Evolutionary conservation across 2,113 vertebrate species (phyloP), one percentile per base, ranked within the genome.

Genomic region (Nothobranchius furzeri): DNA sequence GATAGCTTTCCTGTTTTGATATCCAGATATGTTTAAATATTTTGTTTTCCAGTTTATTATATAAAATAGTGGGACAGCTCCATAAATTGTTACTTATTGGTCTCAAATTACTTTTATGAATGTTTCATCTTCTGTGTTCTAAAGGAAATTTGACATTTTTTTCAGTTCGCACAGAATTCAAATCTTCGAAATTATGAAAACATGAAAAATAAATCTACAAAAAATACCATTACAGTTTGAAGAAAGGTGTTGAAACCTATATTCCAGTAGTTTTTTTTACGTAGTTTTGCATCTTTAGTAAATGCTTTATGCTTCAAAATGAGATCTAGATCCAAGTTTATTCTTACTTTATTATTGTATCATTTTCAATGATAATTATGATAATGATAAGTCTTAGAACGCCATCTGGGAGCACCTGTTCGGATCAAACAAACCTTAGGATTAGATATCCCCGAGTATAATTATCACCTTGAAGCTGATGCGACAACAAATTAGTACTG

Each of bases 401-500:
- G 88, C 92, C 92, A 93, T 92, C 88, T 93, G 94, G 90, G 93
- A 93, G 93, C 93, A 93, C 92, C 91, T 93, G 91, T 94, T 92
- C 70, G 93, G 90, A 94, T 94, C 94, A 94, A 94, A 95, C 92
- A 89, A 88, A 72, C 81, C 49, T 92, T 88, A 82, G 85, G 89
- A 93, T 94, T 93, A 93, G 87, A 72, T 90, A 87, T 94, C 93
- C 94, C 90, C 48, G 42, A 56, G 58, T 53, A 72, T 94, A 95
- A 96, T 96, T 96, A 96, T 94, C 94, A 94, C 94, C 93, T 94
- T 95, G 95, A 95, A 93, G 94, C 92, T 93, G 91, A 93, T 95
- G 83, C 91, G 85, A 89, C 76, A 75, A 91, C 92, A 95, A 95
- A 94, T 92, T 93, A 93, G 92, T 94, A 92, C 95, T 95, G 95